Percentiles rank a stretch among this genome's conserved stretches.
Conservation (phyloP, 1,140 invertebrate genomes). For the Holcopasites calliopsidis region DNA sequence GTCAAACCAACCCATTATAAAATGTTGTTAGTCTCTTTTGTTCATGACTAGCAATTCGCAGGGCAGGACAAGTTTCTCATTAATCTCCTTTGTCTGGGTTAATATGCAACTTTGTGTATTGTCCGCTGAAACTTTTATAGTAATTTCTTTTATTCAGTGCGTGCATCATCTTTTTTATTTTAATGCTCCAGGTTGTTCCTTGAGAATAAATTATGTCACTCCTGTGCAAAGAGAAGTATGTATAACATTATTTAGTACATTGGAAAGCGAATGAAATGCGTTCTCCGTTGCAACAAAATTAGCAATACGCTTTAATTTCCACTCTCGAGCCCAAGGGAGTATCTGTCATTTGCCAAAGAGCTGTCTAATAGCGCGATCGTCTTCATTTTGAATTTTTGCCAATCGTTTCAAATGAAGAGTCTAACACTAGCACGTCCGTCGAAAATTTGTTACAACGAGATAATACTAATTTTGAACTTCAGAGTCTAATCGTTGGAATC, state of each 20-base stretch:
- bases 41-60: slow-evolving; percentile 18
- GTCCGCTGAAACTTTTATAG: slow-evolving; percentile 22
- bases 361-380: neutral
- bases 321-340: neutral
- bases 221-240: neutral
- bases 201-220: neutral
- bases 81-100: slow-evolving; percentile 27
- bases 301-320: neutral
- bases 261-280: neutral
- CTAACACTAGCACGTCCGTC: slow-evolving; percentile 14
- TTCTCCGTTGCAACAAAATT: neutral
- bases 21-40: slow-evolving; percentile 34
- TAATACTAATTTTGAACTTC: neutral
- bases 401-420: slow-evolving; percentile 6
- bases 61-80: slow-evolving; percentile 28
- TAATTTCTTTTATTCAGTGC: neutral
- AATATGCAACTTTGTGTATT: slow-evolving; percentile 10
- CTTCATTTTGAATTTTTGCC: slow-evolving; percentile 34
- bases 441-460: slow-evolving; percentile 7
- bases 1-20: slow-evolving; percentile 17
- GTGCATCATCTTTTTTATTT: neutral
- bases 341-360: neutral
- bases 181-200: slow-evolving; percentile 2
- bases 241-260: neutral
- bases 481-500: neutral